Conservation (phyloP, 2,888 invertebrate genomes). For the Caradrina clavipalpis region DNA sequence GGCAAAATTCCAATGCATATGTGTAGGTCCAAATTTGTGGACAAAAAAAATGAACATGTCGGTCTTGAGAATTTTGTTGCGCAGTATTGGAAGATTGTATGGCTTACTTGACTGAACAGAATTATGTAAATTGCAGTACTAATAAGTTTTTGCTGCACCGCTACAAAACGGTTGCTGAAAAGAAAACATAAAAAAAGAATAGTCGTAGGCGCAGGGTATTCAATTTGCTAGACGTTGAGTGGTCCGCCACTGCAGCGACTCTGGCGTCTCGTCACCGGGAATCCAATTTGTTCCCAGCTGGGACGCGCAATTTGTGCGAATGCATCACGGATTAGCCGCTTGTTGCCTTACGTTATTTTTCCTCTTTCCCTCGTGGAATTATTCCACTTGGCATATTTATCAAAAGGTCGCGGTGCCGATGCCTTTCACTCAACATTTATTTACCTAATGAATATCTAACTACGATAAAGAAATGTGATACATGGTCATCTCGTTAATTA, state of each 20-base stretch:
- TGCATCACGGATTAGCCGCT: slow-evolving; percentile 70
- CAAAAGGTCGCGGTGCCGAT: slow-evolving; percentile 43
- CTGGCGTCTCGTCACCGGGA: slow-evolving; percentile 64
- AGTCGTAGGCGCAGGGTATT: slow-evolving; percentile 22
- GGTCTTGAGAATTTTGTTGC: neutral
- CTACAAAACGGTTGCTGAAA: slow-evolving; percentile 4
- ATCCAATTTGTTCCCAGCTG: slow-evolving; percentile 75
- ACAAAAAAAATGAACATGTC: neutral
- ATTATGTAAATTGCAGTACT: slow-evolving; percentile 8
- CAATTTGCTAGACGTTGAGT: slow-evolving; percentile 44
- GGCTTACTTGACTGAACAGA: neutral
- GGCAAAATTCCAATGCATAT: neutral
- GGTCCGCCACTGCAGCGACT: slow-evolving; percentile 35
- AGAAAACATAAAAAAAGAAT: slow-evolving; percentile 7
- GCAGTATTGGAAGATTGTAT: neutral
- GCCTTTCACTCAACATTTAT: slow-evolving; percentile 48
- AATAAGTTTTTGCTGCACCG: neutral
- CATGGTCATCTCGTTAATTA: slow-evolving; percentile 48
- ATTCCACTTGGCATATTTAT: slow-evolving; percentile 43
- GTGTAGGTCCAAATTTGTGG: slow-evolving; percentile 7
- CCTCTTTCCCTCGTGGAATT: slow-evolving; percentile 42
- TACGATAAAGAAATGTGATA: slow-evolving; percentile 49
- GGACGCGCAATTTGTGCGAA: slow-evolving; percentile 74
- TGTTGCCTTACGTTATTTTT: slow-evolving; percentile 52
- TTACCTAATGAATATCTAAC: slow-evolving; percentile 52